Base-by-base conservation (phyloP, 1,140 invertebrate species). In the Neodiprion lecontei region DNA sequence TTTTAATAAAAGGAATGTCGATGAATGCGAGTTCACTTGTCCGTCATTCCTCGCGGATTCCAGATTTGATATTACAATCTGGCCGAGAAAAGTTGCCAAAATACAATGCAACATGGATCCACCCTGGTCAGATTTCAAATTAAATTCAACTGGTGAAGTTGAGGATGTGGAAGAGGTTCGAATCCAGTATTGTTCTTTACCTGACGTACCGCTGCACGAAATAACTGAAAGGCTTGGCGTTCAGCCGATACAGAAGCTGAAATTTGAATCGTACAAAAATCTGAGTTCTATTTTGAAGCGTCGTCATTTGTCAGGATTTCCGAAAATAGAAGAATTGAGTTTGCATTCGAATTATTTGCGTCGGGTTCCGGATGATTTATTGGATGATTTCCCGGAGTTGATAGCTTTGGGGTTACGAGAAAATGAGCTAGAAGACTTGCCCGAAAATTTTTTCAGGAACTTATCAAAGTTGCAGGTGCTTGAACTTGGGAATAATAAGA, bases 401-500 rank as follows among this genome's bases (percentile, higher is more conserved):
- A 90, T 84, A 11, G 89, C 88, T 83, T 83, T 94, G 28, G 90
- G 92, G 74, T 85, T 94, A 67, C 84, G 89, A 65, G 88, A 90
- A 1, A 93, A 93, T 79, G 87, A 90, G 61, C 88, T 92, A 1
- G 89, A 89, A 72, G n/a, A 73, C 7, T 81, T 93, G 48, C 91
- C 91, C 1, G 83, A 87, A 48, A 86, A 90, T 69, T 82, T 92
- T 67, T 84, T 87, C 67, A 28, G 83, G 0, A 73, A 74, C 8
- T 75, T 91, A 12, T 87, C 89, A 17, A 89, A 89, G 74, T 82
- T 94, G 10, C 83, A 90, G 75, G 89, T 89, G 67, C 88, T 94
- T 48, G 92, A 93, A 79, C 85, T 94, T 72, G 91, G 91, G 53
- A 86, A 89, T 71, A 93, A 93, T 78, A 88, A 90, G 69, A 81